Evolutionary conservation across 35 echinoderm and acorn worm genomes (phyloP).

Genomic region (Ophioderma brevispina): DNA sequence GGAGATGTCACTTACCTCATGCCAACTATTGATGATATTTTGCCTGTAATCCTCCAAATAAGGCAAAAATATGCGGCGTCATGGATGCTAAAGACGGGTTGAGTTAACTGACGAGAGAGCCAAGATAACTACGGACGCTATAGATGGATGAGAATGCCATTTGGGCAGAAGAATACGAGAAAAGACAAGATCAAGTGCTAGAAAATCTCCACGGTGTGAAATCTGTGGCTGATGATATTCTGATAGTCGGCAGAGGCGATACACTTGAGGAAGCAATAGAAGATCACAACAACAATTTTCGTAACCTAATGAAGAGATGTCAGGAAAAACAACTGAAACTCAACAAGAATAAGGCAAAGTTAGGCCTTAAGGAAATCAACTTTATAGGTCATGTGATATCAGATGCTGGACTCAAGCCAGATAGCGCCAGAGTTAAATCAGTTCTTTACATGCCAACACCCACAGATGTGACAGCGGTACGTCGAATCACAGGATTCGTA

Average conservation of each 20-base stretch:
- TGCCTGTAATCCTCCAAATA: no score
- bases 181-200: conserved; percentile 48
- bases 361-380: conserved; percentile 10
- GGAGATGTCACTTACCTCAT: no score
- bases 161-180: conserved; percentile 63
- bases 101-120: conserved; percentile 40
- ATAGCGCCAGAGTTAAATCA: conserved; percentile 40
- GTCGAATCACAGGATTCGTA: no score
- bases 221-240: conserved; percentile 61
- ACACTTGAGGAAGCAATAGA: conserved; percentile 53
- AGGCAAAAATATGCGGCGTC: no score
- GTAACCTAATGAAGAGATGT: conserved; percentile 33
- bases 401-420: conserved; percentile 38
- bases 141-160: conserved; percentile 59
- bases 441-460: conserved; percentile 38
- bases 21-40: no score
- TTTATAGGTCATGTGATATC: no score
- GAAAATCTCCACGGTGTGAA: conserved; percentile 52
- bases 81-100: conserved; percentile 50
- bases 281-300: conserved; percentile 61
- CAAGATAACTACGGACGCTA: conserved; percentile 51
- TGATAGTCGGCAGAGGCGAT: conserved; percentile 49
- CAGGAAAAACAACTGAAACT: conserved; percentile 54
- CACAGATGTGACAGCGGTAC: neutral
- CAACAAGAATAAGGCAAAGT: conserved; percentile 57